A percentile compares a stretch with the other conserved stretches of the same genome.
These are phyloP conservation scores for Polydrusus pterygomalis DNA, from an alignment of 2,888 invertebrate species.

Conservation along the genomic window DNA sequence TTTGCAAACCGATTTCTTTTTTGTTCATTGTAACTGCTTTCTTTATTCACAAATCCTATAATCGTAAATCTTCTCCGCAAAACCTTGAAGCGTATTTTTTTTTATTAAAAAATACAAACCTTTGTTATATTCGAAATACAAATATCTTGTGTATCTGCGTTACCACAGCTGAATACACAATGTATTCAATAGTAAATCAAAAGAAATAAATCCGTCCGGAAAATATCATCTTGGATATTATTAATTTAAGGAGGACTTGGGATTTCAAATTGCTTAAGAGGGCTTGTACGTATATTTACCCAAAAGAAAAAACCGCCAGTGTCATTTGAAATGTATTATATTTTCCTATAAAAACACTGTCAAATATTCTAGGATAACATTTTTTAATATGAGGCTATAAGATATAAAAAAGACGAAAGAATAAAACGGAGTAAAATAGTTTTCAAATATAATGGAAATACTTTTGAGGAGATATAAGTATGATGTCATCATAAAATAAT, in stretches of 20 bases:
- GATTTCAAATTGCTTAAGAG: not conserved
- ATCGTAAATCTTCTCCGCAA: slow-evolving; percentile 35
- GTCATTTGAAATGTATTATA: too few relatives aligned
- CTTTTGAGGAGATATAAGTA: too few relatives aligned
- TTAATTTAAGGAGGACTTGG: slow-evolving; percentile 25
- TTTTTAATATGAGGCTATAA: too few relatives aligned
- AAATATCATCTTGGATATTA: slow-evolving; percentile 30
- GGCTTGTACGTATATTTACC: not conserved
- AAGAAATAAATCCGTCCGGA: slow-evolving; percentile 27
- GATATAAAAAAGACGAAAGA: too few relatives aligned
- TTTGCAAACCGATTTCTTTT: slow-evolving; percentile 18
- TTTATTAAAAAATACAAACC: slow-evolving; percentile 39
- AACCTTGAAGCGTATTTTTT: slow-evolving; percentile 40
- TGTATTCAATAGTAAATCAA: slow-evolving; percentile 49
- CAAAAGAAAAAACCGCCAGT: too few relatives aligned
- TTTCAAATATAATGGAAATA: too few relatives aligned
- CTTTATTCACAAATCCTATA: slow-evolving; percentile 37
- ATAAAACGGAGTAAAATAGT: too few relatives aligned
- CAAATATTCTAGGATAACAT: too few relatives aligned
- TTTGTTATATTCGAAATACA: slow-evolving; percentile 27
- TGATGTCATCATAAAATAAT: too few relatives aligned
- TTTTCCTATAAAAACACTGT: too few relatives aligned
- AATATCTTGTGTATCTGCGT: slow-evolving; percentile 35
- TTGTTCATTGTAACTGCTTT: slow-evolving; percentile 17
- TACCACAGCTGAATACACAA: slow-evolving; percentile 43